phyloP scores from a whole-genome alignment of 2,113 vertebrate species.

The Petaurus breviceps region DNA sequence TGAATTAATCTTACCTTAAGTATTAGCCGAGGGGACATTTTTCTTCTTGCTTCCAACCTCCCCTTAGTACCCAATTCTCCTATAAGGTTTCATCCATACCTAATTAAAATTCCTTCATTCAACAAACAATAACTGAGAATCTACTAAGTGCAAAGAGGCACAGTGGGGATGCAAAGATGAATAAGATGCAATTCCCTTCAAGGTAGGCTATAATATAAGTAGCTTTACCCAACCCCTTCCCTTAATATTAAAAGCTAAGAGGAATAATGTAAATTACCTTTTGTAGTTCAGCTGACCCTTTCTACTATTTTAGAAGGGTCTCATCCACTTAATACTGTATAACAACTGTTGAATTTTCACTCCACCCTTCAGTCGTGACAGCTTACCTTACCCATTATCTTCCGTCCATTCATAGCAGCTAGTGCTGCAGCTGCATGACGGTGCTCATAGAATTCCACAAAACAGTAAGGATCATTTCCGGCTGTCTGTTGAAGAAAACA shows the following conservation, averaged over 20 bases:
- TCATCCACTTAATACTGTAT: accelerated
- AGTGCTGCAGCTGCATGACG: constrained; percentile 96
- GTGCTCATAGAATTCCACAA: constrained; percentile 99
- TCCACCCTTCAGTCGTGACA: constrained; percentile 86
- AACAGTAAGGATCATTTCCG: constrained; percentile 98
- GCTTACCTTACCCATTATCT: constrained; percentile 99
- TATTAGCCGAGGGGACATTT: neutral
- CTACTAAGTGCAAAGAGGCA: neutral
- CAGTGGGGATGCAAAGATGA: constrained; percentile 33
- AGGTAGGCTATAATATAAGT: neutral
- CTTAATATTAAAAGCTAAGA: constrained; percentile 35
- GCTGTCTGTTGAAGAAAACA: constrained; percentile 88
- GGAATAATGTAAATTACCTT: accelerated
- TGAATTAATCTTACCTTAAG: constrained; percentile 34
- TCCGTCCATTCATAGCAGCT: constrained; percentile 99
- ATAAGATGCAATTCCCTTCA: neutral
- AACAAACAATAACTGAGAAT: constrained; percentile 18
- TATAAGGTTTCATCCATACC: constrained; percentile 18
- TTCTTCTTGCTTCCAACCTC: constrained; percentile 12
- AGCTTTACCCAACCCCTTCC: constrained; percentile 20
- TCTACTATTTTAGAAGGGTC: neutral
- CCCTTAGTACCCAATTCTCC: constrained; percentile 12
- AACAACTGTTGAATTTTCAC: constrained; percentile 26
- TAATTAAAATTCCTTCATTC: constrained; percentile 25
- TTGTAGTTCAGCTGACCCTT: neutral